Evolutionary conservation across 2,888 invertebrate genomes (phyloP).

Genomic region (Spatulosminthurus flaviceps): DNA sequence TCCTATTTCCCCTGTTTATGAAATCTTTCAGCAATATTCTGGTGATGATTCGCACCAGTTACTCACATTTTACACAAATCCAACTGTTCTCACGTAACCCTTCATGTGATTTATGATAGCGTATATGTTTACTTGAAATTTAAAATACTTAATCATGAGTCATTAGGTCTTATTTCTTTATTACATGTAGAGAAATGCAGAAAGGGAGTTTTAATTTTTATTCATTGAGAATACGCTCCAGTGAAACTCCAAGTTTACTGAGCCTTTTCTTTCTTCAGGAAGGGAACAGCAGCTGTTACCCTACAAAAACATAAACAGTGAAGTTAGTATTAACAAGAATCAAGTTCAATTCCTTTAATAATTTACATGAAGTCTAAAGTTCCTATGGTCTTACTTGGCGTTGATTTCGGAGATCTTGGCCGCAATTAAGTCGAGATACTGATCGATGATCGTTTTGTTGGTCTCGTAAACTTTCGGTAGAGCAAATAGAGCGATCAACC

Average conservation of each 20-base stretch:
- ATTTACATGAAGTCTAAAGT: not conserved
- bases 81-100: not conserved
- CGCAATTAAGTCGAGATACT: constrained; percentile 86
- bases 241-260: constrained; percentile 54
- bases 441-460: constrained; percentile 92
- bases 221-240: constrained; percentile 22
- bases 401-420: constrained; percentile 88
- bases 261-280: constrained; percentile 79
- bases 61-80: not conserved
- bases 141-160: constrained; percentile 8
- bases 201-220: constrained; percentile 35
- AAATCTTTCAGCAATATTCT: not conserved
- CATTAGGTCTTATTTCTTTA: constrained; percentile 28
- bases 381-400: constrained; percentile 77
- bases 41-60: not conserved
- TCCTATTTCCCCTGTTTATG: not conserved
- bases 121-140: not conserved
- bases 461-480: constrained; percentile 96
- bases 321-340: constrained; percentile 21
- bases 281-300: constrained; percentile 86
- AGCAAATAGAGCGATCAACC: constrained; percentile 90
- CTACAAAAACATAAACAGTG: constrained; percentile 69
- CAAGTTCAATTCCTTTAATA: not conserved
- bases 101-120: constrained; percentile 9
- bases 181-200: constrained; percentile 41